phyloP scores from a whole-genome alignment of 2,888 invertebrate genomes.

The Hypselothyrea guttata region DNA sequence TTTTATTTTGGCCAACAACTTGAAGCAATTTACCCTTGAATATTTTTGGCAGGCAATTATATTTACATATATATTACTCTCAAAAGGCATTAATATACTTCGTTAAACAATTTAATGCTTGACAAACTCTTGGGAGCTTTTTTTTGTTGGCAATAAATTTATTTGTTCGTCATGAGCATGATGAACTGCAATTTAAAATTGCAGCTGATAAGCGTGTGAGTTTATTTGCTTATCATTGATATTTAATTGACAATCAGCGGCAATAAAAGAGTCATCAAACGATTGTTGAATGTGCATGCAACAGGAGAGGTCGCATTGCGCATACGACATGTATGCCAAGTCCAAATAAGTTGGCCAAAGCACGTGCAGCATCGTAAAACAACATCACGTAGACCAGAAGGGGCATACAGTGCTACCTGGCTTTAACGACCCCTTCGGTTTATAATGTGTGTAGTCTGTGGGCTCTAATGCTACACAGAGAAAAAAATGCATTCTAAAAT shows the following conservation, averaged over 20 bases:
- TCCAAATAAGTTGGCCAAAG: conserved; percentile 9
- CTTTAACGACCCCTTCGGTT: too few relatives aligned
- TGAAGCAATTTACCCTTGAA: too few relatives aligned
- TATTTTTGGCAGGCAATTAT: too few relatives aligned
- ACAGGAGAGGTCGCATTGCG: conserved; percentile 31
- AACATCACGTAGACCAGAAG: conserved; percentile 34
- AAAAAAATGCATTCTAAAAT: too few relatives aligned
- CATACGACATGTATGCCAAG: conserved; percentile 47
- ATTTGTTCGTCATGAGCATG: conserved; percentile 4
- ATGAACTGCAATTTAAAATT: conserved; percentile 20
- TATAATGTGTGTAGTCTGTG: too few relatives aligned
- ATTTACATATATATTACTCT: too few relatives aligned
- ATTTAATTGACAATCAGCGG: conserved; percentile 37
- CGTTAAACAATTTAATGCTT: neutral
- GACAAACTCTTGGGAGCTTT: neutral
- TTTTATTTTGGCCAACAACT: too few relatives aligned
- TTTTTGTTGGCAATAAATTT: conserved; percentile 6
- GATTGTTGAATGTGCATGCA: conserved; percentile 20
- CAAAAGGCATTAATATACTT: too few relatives aligned
- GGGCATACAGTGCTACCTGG: conserved; percentile 31
- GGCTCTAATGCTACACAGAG: too few relatives aligned
- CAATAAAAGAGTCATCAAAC: conserved; percentile 35
- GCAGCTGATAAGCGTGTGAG: too few relatives aligned
- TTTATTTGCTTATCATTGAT: conserved; percentile 25
- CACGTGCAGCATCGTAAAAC: conserved; percentile 24